A percentile compares a stretch with the other conserved stretches of the same genome.
phyloP scores from a whole-genome alignment of 2,888 invertebrate species.

The Callimorpha dominula region DNA sequence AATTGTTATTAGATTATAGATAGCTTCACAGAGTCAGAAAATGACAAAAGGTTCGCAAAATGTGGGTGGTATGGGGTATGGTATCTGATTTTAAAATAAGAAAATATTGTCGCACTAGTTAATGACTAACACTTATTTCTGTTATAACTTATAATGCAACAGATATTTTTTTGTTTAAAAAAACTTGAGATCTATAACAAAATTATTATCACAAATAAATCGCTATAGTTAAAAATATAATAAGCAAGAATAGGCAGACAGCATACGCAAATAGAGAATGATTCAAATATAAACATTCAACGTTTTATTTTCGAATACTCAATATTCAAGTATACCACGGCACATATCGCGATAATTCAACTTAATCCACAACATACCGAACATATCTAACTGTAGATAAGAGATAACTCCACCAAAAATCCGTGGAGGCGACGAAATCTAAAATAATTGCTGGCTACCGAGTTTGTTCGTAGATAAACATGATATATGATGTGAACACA shows the following conservation, averaged over 20 bases:
- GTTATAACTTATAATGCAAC: too few relatives aligned
- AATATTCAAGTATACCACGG: conserved; percentile 19
- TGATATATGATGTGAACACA: conserved; percentile 67
- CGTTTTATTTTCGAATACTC: conserved; percentile 4
- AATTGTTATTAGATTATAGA: too few relatives aligned
- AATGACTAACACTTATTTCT: too few relatives aligned
- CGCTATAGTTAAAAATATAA: too few relatives aligned
- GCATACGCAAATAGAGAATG: background rate
- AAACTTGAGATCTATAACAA: too few relatives aligned
- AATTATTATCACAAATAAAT: too few relatives aligned
- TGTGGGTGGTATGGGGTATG: too few relatives aligned
- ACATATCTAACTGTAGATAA: conserved; percentile 30
- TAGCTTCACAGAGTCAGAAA: too few relatives aligned
- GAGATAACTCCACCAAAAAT: conserved; percentile 56
- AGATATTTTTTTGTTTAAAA: too few relatives aligned
- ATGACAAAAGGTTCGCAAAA: too few relatives aligned
- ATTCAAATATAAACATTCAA: background rate
- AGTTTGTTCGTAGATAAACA: conserved; percentile 64
- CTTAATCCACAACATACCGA: conserved; percentile 9
- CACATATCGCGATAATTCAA: conserved; percentile 1
- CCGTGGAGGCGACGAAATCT: conserved; percentile 61
- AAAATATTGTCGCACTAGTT: too few relatives aligned
- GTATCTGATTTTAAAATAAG: too few relatives aligned
- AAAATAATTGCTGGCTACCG: conserved; percentile 70
- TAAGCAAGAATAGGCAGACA: background rate